These are phyloP conservation scores for Menidia beryllina DNA, from an alignment of 2,113 vertebrate genomes.

Conservation along the genomic window DNA sequence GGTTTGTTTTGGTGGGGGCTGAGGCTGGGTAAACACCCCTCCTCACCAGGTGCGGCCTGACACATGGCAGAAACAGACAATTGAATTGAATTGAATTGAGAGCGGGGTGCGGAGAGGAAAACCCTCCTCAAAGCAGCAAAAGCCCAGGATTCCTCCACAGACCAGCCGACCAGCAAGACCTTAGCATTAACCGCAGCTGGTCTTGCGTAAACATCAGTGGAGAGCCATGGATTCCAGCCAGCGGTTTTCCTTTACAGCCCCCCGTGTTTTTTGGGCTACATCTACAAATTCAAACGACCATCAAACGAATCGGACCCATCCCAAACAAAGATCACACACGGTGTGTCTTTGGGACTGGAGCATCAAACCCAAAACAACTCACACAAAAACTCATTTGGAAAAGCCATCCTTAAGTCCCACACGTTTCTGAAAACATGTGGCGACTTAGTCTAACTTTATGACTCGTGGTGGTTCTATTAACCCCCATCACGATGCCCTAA, in stretches of 20 bases:
- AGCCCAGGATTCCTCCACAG: slow-evolving; percentile 12
- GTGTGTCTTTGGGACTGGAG: no score
- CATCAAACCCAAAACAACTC: no score
- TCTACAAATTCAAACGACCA: neutral
- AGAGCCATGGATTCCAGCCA: no score
- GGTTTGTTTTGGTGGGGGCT: slow-evolving; percentile 21
- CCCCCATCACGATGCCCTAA: slow-evolving; percentile 37
- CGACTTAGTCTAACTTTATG: slow-evolving; percentile 3
- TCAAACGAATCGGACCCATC: no score
- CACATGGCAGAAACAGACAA: slow-evolving; percentile 47
- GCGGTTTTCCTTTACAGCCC: slow-evolving; percentile 25
- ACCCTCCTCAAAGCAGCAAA: neutral
- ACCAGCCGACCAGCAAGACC: slow-evolving; percentile 7
- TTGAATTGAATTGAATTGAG: no score
- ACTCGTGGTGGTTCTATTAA: slow-evolving; percentile 15
- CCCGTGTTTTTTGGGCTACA: no score
- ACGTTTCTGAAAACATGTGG: no score
- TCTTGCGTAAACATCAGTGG: slow-evolving; percentile 32
- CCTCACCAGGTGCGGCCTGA: slow-evolving; percentile 45
- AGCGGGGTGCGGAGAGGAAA: no score
- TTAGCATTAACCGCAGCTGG: slow-evolving; percentile 19
- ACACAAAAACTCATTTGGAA: no score
- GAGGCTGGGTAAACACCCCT: slow-evolving; percentile 50
- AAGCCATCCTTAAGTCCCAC: no score
- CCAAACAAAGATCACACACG: no score